Percentiles rank a stretch among this genome's conserved stretches.
phyloP scores from a whole-genome alignment of 2,888 invertebrate genomes.

The Megalurothrips usitatus region DNA sequence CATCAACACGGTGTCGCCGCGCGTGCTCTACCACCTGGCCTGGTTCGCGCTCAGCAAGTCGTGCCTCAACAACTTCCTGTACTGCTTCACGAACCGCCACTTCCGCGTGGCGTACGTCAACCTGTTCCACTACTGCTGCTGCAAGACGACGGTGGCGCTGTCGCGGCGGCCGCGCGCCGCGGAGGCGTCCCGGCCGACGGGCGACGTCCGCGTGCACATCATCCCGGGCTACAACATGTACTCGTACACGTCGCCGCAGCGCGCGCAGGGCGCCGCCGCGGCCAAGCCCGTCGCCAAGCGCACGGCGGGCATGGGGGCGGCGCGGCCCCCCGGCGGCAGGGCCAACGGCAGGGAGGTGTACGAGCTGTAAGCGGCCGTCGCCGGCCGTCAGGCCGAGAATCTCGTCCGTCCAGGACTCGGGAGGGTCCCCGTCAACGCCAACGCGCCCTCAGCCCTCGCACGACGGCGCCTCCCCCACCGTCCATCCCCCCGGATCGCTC shows the following conservation, averaged over 20 bases:
- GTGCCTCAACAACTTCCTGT: constrained; percentile 61
- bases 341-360: constrained; percentile 54
- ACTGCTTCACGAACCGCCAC: constrained; percentile 60
- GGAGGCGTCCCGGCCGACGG: constrained; percentile 49
- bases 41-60: constrained; percentile 68
- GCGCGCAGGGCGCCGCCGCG: constrained; percentile 44
- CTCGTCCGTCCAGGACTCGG: too few species aligned
- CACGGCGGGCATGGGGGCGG: constrained; percentile 37
- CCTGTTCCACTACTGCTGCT: constrained; percentile 74
- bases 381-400: too few species aligned
- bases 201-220: constrained; percentile 69
- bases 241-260: constrained; percentile 57
- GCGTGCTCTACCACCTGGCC: constrained; percentile 60
- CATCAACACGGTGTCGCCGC: constrained; percentile 49
- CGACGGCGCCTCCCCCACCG: too few species aligned
- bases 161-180: constrained; percentile 57
- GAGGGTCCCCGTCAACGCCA: too few species aligned
- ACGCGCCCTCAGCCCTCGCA: too few species aligned
- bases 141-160: constrained; percentile 68
- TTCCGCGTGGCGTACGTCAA: constrained; percentile 68
- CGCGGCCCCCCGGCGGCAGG: constrained; percentile 39
- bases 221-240: constrained; percentile 67
- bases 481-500: too few species aligned
- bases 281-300: constrained; percentile 37
- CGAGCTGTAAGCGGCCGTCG: constrained; percentile 47